phyloP scores from a whole-genome alignment of 2,113 vertebrate genomes.

The Baryphthengus martii region DNA sequence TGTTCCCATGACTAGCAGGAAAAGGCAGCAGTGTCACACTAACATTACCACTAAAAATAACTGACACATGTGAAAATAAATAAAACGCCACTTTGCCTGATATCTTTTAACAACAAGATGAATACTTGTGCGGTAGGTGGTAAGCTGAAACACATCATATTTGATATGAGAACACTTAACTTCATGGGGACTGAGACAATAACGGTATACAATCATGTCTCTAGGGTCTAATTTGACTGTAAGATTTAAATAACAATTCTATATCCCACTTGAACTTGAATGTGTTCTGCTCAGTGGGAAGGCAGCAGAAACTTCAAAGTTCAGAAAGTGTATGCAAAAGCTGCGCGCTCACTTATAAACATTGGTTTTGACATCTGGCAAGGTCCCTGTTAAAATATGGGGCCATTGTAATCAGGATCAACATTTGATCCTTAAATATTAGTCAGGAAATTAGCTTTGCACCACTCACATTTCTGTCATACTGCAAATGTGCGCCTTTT shows the following conservation, averaged over 20 bases:
- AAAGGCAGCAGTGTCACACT: background rate
- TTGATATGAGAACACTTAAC: slow-evolving; percentile 42
- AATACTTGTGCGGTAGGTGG: slow-evolving; percentile 16
- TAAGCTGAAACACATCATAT: slow-evolving; percentile 5
- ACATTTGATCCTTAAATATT: background rate
- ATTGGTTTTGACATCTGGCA: background rate
- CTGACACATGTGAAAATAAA: slow-evolving; percentile 3
- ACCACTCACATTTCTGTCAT: background rate
- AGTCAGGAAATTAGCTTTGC: background rate
- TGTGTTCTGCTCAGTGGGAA: background rate
- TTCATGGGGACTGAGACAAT: slow-evolving; percentile 35
- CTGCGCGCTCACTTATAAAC: background rate
- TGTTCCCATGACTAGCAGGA: background rate
- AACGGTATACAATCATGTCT: background rate
- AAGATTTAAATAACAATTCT: slow-evolving; percentile 24
- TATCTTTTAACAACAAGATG: slow-evolving; percentile 12
- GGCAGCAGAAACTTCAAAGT: background rate
- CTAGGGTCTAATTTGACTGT: slow-evolving; percentile 36
- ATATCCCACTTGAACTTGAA: slow-evolving; percentile 8
- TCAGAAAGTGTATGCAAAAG: background rate
- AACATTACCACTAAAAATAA: background rate
- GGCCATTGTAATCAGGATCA: background rate
- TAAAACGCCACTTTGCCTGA: background rate
- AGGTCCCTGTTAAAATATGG: background rate
- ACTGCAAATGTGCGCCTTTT: background rate